These are phyloP conservation scores for Basileuterus tristriatus DNA, from an alignment of 2,797 vertebrate genomes.

Conservation along the genomic window DNA sequence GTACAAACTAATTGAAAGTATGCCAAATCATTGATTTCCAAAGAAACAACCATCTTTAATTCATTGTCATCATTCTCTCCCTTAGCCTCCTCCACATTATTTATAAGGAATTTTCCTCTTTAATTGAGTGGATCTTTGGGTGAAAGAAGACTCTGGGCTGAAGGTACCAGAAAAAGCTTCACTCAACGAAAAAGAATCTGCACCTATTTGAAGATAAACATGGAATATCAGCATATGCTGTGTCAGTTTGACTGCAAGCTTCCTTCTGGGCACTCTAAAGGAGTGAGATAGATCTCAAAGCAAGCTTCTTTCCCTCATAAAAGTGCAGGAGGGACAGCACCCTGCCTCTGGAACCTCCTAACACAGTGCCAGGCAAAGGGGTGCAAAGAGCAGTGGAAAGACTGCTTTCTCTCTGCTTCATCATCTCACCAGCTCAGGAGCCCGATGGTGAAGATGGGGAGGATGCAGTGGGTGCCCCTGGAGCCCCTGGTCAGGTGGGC, in stretches of 20 bases:
- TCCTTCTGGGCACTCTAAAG: background rate
- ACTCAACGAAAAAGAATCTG: background rate
- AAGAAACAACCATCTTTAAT: background rate
- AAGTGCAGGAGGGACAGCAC: background rate
- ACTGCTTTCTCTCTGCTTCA: background rate
- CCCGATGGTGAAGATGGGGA: background rate
- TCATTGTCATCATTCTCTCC: background rate
- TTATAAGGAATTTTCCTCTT: background rate
- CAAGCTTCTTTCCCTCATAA: background rate
- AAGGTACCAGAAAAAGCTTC: background rate
- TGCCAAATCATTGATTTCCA: background rate
- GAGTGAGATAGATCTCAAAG: background rate
- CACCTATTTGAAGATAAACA: background rate
- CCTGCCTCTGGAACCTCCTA: background rate
- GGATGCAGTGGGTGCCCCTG: background rate
- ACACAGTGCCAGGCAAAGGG: background rate
- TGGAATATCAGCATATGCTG: background rate
- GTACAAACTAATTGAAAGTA: background rate
- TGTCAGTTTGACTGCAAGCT: background rate
- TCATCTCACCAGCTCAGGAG: rapidly evolving
- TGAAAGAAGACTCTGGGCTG: background rate
- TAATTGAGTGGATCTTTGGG: background rate
- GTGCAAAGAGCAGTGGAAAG: background rate
- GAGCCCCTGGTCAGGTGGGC: slow-evolving; percentile 3
- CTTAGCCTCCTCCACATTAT: background rate